Conservation (phyloP, 2,888 invertebrate species). For the Psylliodes chrysocephalus region DNA sequence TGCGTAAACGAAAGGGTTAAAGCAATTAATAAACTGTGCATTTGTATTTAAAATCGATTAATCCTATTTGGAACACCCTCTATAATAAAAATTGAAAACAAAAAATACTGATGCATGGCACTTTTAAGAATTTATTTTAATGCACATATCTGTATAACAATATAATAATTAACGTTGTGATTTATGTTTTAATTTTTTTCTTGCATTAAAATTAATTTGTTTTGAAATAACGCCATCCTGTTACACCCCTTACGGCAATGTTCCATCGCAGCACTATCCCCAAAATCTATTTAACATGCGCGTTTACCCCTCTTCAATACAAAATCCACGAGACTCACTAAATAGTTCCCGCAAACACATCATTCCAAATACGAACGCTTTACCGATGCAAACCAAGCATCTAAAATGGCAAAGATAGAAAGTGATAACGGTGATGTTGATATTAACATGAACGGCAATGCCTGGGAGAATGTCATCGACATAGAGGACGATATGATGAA, state of each 20-base stretch:
- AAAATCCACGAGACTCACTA: not conserved
- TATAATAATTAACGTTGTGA: no score
- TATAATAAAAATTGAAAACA: no score
- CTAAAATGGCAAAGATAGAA: conserved; percentile 42
- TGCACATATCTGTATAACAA: no score
- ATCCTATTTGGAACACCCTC: no score
- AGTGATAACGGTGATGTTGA: conserved; percentile 38
- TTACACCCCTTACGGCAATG: not conserved
- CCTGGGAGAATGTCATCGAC: conserved; percentile 41
- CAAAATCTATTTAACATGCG: not conserved
- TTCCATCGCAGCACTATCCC: not conserved
- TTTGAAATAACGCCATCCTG: not conserved
- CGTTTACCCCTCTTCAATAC: not conserved
- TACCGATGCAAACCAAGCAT: not conserved
- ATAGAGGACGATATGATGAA: conserved; percentile 34
- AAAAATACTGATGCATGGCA: no score
- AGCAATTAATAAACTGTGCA: no score
- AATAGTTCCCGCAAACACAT: not conserved
- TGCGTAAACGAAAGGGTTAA: no score
- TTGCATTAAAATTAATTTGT: no score
- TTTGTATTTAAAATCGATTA: no score
- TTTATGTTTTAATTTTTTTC: no score
- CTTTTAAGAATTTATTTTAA: no score
- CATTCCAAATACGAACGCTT: conserved; percentile 26
- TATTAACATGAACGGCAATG: conserved; percentile 24